These are phyloP conservation scores for Danaus plexippus DNA, from an alignment of 1,140 invertebrate species.

Conservation along the genomic window DNA sequence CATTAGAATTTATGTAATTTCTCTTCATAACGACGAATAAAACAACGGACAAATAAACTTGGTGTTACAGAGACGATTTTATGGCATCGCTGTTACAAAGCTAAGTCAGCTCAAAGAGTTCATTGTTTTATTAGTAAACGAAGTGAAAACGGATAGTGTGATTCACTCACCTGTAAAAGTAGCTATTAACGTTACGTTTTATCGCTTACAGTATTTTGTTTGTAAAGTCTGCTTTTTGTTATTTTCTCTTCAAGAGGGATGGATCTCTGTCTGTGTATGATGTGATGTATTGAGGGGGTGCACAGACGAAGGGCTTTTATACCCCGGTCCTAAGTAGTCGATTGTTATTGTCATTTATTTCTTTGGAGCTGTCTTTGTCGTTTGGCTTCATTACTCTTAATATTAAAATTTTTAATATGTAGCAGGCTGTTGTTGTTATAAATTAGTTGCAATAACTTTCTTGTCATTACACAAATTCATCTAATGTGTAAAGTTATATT, in stretches of 20 bases:
- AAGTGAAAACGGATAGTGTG: too few species aligned
- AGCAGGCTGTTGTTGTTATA: too few species aligned
- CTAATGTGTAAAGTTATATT: too few species aligned
- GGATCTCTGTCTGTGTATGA: slow-evolving; percentile 27
- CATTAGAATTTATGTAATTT: background rate
- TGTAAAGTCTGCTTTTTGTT: slow-evolving; percentile 13
- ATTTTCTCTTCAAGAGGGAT: slow-evolving; percentile 14
- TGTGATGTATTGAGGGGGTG: slow-evolving; percentile 41
- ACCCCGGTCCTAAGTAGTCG: slow-evolving; percentile 27
- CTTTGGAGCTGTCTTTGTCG: slow-evolving; percentile 7
- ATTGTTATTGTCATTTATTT: slow-evolving; percentile 39
- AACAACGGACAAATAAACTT: background rate
- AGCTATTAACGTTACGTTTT: slow-evolving; percentile 5
- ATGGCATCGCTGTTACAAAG: too few species aligned
- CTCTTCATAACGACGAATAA: background rate
- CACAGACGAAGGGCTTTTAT: slow-evolving; percentile 25
- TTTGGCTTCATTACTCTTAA: too few species aligned
- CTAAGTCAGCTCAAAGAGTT: too few species aligned
- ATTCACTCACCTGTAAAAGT: too few species aligned
- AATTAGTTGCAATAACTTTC: too few species aligned
- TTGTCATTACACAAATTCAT: too few species aligned
- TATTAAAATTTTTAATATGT: too few species aligned
- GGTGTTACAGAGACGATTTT: too few species aligned
- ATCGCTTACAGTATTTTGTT: slow-evolving; percentile 9
- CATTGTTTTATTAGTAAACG: too few species aligned